These are phyloP conservation scores for Ophion ventricosus DNA, from an alignment of 2,888 invertebrate genomes.

Conservation along the genomic window DNA sequence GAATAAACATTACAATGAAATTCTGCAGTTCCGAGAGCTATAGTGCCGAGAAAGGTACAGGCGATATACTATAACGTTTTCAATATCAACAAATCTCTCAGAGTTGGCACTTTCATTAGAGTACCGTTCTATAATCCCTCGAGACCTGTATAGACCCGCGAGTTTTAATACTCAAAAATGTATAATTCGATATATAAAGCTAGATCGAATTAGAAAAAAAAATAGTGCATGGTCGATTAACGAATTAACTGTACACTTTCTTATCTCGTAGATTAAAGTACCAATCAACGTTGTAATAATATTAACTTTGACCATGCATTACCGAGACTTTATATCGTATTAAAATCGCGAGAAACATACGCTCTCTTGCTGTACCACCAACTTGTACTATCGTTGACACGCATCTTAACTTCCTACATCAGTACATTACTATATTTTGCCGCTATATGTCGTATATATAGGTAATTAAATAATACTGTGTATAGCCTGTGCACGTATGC, in stretches of 20 bases:
- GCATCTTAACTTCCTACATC: constrained; percentile 33
- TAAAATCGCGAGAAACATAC: constrained; percentile 37
- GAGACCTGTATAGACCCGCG: constrained; percentile 45
- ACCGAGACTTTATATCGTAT: constrained; percentile 22
- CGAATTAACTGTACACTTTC: neutral
- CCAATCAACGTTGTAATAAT: constrained; percentile 36
- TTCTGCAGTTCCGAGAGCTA: neutral
- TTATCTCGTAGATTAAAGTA: neutral
- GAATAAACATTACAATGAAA: neutral
- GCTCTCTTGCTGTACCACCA: constrained; percentile 20
- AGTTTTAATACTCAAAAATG: constrained; percentile 38
- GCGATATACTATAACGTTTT: constrained; percentile 26
- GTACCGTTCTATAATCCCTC: constrained; percentile 58
- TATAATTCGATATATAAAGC: neutral
- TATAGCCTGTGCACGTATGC: constrained; percentile 30
- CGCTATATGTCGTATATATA: constrained; percentile 29
- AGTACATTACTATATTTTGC: constrained; percentile 11
- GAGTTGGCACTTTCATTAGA: constrained; percentile 47
- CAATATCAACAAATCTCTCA: constrained; percentile 46
- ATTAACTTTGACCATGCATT: constrained; percentile 21
- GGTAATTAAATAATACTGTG: constrained; percentile 52
- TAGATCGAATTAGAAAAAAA: neutral
- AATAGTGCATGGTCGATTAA: neutral
- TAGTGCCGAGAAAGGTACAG: constrained; percentile 5
- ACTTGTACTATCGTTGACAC: constrained; percentile 53